Percentiles rank a stretch among this genome's conserved stretches.
Conservation (phyloP, 2,113 vertebrate species). For the Pachypanchax playfairii region DNA sequence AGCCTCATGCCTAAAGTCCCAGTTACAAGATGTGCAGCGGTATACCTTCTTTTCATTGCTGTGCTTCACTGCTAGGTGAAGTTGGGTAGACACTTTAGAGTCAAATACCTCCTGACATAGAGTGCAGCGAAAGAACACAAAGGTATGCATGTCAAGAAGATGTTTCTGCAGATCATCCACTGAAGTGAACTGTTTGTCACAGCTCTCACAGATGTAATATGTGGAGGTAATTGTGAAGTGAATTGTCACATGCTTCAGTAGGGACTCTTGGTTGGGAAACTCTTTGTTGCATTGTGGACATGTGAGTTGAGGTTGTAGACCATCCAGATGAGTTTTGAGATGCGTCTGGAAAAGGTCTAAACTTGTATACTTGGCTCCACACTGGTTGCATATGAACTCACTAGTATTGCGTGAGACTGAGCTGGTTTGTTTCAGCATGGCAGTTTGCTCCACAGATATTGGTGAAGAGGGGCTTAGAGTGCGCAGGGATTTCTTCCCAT, state of each 20-base stretch:
- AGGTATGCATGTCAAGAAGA: conserved; percentile 97
- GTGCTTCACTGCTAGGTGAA: conserved; percentile 97
- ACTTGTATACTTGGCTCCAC: conserved; percentile 93
- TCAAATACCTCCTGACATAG: conserved; percentile 98
- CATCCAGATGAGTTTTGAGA: conserved; percentile 95
- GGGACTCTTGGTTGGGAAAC: conserved; percentile 95
- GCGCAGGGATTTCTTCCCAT: conserved; percentile 91
- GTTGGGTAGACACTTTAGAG: conserved; percentile 97
- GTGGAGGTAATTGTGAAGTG: conserved; percentile 98
- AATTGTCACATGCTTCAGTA: conserved; percentile 96
- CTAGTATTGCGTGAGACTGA: conserved; percentile 84
- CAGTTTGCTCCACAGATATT: conserved; percentile 87
- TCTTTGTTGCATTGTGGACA: conserved; percentile 99
- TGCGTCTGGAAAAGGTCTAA: conserved; percentile 97
- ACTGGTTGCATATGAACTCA: conserved; percentile 96
- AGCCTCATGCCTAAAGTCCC: conserved; percentile 97
- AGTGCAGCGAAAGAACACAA: conserved; percentile 97
- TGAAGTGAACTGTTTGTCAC: conserved; percentile 97
- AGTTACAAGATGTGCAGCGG: conserved; percentile 96
- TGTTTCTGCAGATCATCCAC: conserved; percentile 99
- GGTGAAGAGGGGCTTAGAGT: conserved; percentile 95
- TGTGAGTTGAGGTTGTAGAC: conserved; percentile 90
- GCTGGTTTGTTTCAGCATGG: conserved; percentile 91
- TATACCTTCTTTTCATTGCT: conserved; percentile 98
- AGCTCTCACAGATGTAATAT: conserved; percentile 98